Percentiles rank a stretch among this genome's conserved stretches.
phyloP scores from a whole-genome alignment of 2,113 vertebrate species.

The Microtus montanus region DNA sequence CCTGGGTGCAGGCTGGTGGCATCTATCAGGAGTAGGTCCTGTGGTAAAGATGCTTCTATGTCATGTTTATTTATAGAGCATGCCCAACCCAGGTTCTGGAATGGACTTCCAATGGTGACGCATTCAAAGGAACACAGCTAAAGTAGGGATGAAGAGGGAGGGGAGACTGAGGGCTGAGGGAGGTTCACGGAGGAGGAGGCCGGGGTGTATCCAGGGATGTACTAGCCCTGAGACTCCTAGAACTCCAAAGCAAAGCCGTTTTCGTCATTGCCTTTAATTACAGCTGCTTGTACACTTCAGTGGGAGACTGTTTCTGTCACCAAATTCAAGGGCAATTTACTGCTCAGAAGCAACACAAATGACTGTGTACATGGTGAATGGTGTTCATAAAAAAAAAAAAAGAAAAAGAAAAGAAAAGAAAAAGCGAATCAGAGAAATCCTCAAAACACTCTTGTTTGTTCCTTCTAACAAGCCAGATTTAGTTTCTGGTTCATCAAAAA shows the following conservation, averaged over 20 bases:
- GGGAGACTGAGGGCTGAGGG: not conserved
- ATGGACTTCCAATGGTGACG: not conserved
- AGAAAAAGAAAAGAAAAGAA: too few species aligned
- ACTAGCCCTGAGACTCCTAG: not conserved
- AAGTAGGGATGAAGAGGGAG: not conserved
- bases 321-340: not conserved
- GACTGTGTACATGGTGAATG: fast-evolving
- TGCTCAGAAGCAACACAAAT: not conserved
- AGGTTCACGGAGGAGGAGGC: fast-evolving
- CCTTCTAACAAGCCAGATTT: not conserved
- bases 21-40: not conserved
- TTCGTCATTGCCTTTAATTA: not conserved
- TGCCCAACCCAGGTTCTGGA: slow-evolving; percentile 34
- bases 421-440: too few species aligned
- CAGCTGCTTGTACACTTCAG: fast-evolving
- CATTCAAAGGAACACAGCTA: not conserved
- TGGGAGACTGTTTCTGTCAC: not conserved
- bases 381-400: not conserved
- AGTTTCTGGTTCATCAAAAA: not conserved
- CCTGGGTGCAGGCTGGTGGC: slow-evolving; percentile 18
- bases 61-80: slow-evolving; percentile 50
- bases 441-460: not conserved
- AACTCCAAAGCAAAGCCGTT: not conserved
- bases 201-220: not conserved
- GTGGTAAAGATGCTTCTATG: not conserved